Evolutionary conservation across 64 coral and sea anemone species (phyloP), one percentile per base, ranked within the genome.

Genomic region (Catalaphyllia jardinei): DNA sequence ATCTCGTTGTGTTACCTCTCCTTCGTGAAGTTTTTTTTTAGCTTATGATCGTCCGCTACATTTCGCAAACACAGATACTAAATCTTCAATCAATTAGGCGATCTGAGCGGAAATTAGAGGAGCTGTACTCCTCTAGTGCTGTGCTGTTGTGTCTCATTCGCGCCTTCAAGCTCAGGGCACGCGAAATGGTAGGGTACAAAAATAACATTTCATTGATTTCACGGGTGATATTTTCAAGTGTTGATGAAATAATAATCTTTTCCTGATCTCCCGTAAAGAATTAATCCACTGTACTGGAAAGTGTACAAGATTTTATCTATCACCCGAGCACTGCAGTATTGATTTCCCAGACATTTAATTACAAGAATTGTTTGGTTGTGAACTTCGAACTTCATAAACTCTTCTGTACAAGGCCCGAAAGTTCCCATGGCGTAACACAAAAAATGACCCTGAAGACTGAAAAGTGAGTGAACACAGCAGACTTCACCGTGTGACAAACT

Each of bases 201-300:
- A 24, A 69, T 12, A 69, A 29, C 25, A 54, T 79, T 79, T 79
- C 13, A 55, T 14, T 79, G 46, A 52, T 25, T 57, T 79, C 24
- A 29, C 22, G 55, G 49, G 19, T 55, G 76, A 79, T 79, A 1
- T 16, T 29, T 62, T 62, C 54, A 81, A 62, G 80, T 83, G 80
- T 65, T 65, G 80, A 64, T 67, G 62, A 83, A 67, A 38, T 31
- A 33, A 80, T 80, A 62, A 69, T 85, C 31, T 29, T 83, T 85
- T 71, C 59, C 59, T 83, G 80, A 71, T 71, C 61, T 42, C 62
- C 63, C 38, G 24, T 67, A 27, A 28, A 12, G 62, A 85, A 85
- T 85, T 71, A 85, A 85, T 85, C 81, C 35, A 67, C n/a, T 71
- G 39, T 13, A 51, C 24, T 28, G 19, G 81, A 38, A 85, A 85